A percentile compares a stretch with the other conserved stretches of the same genome.
Conservation (phyloP, 2,113 vertebrate genomes). For the Piprites chloris region DNA sequence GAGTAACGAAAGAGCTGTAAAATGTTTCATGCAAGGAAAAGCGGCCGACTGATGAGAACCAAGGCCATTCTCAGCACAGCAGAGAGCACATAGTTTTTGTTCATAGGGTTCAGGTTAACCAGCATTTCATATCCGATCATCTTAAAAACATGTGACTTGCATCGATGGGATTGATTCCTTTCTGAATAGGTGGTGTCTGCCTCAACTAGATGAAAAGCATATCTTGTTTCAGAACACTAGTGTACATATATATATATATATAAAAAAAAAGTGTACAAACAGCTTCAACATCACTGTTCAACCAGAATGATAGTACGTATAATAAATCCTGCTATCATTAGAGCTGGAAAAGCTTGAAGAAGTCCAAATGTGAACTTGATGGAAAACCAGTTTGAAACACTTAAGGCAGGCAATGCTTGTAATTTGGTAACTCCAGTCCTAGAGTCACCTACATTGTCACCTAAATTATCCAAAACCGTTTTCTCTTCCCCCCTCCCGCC, state of each 20-base stretch:
- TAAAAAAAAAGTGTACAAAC: not conserved
- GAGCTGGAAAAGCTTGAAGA: not conserved
- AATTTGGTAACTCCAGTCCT: not conserved
- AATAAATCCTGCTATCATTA: not conserved
- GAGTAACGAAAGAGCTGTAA: slow-evolving; percentile 40
- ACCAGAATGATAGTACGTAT: not conserved
- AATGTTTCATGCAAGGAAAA: slow-evolving; percentile 23
- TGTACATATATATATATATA: not conserved
- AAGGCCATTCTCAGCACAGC: rapidly evolving
- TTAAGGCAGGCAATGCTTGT: not conserved
- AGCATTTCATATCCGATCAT: rapidly evolving
- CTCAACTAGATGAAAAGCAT: not conserved
- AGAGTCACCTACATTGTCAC: not conserved
- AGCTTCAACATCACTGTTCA: not conserved
- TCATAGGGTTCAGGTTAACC: not conserved
- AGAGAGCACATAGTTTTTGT: rapidly evolving
- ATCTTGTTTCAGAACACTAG: not conserved
- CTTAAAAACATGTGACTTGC: not conserved
- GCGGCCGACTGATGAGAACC: not conserved
- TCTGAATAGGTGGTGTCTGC: not conserved
- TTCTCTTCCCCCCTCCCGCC: not conserved
- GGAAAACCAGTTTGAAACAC: not conserved
- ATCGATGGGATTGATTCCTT: not conserved
- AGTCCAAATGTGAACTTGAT: not conserved
- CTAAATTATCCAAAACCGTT: not conserved